Percentiles rank a stretch among this genome's conserved stretches.
Evolutionary conservation across 2,888 invertebrate species (phyloP).

Genomic region (Sphaeridia pumilis): DNA sequence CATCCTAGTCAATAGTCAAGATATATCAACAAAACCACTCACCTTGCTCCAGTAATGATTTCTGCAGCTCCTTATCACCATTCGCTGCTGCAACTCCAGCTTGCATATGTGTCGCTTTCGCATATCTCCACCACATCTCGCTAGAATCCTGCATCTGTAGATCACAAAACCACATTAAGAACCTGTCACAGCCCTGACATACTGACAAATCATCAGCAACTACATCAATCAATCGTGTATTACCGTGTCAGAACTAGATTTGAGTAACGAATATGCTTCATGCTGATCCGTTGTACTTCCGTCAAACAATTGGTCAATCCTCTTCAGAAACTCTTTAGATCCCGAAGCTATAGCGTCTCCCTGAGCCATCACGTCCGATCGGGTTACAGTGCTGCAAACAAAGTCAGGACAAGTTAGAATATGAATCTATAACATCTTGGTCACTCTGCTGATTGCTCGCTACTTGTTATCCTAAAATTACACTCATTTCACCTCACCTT

Average conservation of each 20-base stretch:
- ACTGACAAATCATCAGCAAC: background rate
- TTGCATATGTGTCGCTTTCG: conserved; percentile 41
- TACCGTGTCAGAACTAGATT: conserved; percentile 38
- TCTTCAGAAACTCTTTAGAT: conserved; percentile 25
- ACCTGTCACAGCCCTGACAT: background rate
- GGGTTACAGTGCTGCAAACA: no score
- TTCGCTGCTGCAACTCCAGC: conserved; percentile 36
- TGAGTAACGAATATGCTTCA: conserved; percentile 38
- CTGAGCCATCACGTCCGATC: no score
- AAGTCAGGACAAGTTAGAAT: no score
- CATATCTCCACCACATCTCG: conserved; percentile 42
- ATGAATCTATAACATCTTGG: no score
- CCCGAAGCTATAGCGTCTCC: no score
- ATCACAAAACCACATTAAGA: conserved; percentile 25
- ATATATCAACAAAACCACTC: background rate
- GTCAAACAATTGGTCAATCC: conserved; percentile 40
- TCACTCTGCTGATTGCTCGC: no score
- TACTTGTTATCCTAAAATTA: no score
- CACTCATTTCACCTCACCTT: conserved; percentile 1
- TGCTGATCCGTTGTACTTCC: conserved; percentile 38
- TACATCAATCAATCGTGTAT: background rate
- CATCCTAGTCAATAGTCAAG: background rate
- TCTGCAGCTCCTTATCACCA: conserved; percentile 39
- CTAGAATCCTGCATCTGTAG: conserved; percentile 37
- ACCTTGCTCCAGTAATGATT: conserved; percentile 22